Conservation (phyloP, 2,888 invertebrate species). For the Mythimna lalbum region DNA sequence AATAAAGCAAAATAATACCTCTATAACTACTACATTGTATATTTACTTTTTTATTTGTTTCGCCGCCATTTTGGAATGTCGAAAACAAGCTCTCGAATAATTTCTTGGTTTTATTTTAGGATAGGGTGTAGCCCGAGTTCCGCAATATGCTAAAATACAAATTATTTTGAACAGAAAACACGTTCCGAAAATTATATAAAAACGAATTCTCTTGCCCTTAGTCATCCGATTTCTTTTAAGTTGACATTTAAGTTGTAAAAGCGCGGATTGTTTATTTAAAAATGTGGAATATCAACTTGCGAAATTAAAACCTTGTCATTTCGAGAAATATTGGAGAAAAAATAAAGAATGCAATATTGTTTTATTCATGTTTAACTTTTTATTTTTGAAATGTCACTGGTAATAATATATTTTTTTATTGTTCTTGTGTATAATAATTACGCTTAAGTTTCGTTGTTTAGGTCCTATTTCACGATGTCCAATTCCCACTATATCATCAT, state of each 20-base stretch:
- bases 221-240: conserved; percentile 65
- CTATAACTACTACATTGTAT: neutral
- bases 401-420: conserved; percentile 10
- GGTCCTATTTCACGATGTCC: too few species aligned
- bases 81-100: conserved; percentile 15
- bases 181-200: conserved; percentile 52
- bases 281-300: conserved; percentile 48
- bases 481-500: too few species aligned
- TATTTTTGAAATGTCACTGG: conserved; percentile 49
- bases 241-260: conserved; percentile 64
- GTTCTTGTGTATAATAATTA: conserved; percentile 20
- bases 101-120: conserved; percentile 44
- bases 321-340: conserved; percentile 41
- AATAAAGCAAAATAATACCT: neutral
- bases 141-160: conserved; percentile 31
- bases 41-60: conserved; percentile 16
- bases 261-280: conserved; percentile 48
- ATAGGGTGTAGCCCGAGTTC: conserved; percentile 38
- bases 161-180: conserved; percentile 50
- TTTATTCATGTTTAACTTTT: conserved; percentile 48
- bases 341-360: conserved; percentile 26
- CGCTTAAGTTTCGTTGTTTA: neutral
- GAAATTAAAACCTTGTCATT: conserved; percentile 58
- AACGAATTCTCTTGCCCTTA: conserved; percentile 61
- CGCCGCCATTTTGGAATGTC: conserved; percentile 34